phyloP scores from a whole-genome alignment of 2,797 vertebrate genomes.

The Anabas testudineus region DNA sequence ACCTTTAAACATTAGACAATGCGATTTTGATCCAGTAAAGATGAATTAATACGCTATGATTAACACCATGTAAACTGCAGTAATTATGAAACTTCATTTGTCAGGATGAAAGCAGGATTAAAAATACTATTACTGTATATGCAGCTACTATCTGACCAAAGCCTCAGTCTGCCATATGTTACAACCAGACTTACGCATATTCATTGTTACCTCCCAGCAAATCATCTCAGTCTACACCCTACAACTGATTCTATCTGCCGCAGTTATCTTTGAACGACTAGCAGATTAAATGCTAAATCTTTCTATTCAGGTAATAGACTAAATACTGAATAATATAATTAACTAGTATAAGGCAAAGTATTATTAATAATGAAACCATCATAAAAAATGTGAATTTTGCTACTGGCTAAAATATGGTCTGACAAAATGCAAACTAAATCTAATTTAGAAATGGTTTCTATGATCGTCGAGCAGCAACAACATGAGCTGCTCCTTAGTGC shows the following conservation, averaged over 20 bases:
- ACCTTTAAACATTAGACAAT: slow-evolving; percentile 21
- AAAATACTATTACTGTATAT: slow-evolving; percentile 5
- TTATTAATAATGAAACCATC: background rate
- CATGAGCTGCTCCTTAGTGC: too few species aligned
- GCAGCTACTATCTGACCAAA: slow-evolving; percentile 11
- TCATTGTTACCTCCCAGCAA: slow-evolving; percentile 25
- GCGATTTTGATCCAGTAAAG: background rate
- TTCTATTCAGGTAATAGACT: background rate
- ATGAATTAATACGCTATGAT: slow-evolving; percentile 10
- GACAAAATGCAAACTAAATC: too few species aligned
- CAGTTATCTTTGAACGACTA: slow-evolving; percentile 34
- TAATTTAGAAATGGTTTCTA: too few species aligned
- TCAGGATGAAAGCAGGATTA: slow-evolving; percentile 17
- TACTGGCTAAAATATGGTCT: background rate
- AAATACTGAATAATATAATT: background rate
- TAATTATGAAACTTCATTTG: slow-evolving; percentile 7
- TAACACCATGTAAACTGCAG: background rate
- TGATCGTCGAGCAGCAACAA: too few species aligned
- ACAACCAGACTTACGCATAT: slow-evolving; percentile 35
- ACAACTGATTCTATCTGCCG: slow-evolving; percentile 28
- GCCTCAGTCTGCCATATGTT: slow-evolving; percentile 42
- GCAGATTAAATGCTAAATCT: slow-evolving; percentile 33
- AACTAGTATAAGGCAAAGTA: background rate
- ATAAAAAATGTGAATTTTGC: too few species aligned
- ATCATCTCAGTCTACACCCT: slow-evolving; percentile 57